Base-by-base conservation (phyloP, 1,140 invertebrate genomes). In the Drosophila ananassae region DNA sequence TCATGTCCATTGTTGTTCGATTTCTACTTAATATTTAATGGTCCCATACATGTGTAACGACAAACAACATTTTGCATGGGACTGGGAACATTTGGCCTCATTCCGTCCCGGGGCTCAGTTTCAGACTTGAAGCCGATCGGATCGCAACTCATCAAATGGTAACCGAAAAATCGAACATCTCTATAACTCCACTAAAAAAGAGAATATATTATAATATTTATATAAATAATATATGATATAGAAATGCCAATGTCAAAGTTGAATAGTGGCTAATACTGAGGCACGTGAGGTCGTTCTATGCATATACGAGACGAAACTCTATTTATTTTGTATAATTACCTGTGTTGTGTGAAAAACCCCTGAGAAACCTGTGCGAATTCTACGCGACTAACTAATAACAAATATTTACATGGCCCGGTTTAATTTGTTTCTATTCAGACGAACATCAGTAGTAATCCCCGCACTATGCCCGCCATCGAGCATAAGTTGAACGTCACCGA, bases 381-480 rank as follows among this genome's bases (percentile, higher is more conserved):
- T 22, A 34, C 24, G 39, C 28, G 17, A 2, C 12, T 28, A 66
- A 46, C 22, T 30, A 74, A 39, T 21, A 39, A 30, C 4, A 12
- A 37, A 37, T n/a, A 8, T 32, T 32, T 32, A 8, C 8, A 8
- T 32, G 7, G 7, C 30, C 30, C 30, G 34, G 10, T 37, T 37
- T 12, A 4, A 12, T 37, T 34, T 34, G 10, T 34, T 44, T 46
- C 57, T 66, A 25, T 50, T 24, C 12, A 80, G 87, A 74, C 72
- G 34, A 64, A 50, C 61, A 32, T 9, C 37, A 74, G 12, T 32
- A 74, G 30, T 34, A 32, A 13, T 25, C 5, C 51, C 17, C 66
- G 64, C 41, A 87, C 52, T 28, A 90, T 90, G 89, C 89, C 89
- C 4, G 41, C 89, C 25, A 77, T 90, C 37, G 79, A 89, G 67